These are phyloP conservation scores for Caradrina clavipalpis DNA, from an alignment of 2,888 invertebrate genomes.

Conservation along the genomic window DNA sequence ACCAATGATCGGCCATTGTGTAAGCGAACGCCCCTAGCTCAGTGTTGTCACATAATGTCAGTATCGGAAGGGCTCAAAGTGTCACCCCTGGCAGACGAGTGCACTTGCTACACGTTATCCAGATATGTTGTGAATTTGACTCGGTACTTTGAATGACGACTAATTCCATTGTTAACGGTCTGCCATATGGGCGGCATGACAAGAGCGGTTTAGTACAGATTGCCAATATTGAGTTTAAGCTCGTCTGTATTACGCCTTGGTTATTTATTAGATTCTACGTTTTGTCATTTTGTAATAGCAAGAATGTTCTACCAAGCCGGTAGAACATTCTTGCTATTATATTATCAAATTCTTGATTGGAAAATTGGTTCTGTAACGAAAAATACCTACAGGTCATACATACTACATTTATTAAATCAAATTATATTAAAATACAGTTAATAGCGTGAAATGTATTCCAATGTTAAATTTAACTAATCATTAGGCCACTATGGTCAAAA, in stretches of 20 bases:
- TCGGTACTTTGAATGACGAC: constrained; percentile 88
- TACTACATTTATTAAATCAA: too few species aligned
- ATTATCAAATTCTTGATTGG: not conserved
- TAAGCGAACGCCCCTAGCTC: constrained; percentile 77
- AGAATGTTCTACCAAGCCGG: not conserved
- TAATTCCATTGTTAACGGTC: constrained; percentile 89
- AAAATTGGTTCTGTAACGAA: too few species aligned
- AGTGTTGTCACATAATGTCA: constrained; percentile 89
- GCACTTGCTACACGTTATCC: constrained; percentile 88
- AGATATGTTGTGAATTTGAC: constrained; percentile 86
- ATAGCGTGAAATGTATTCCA: too few species aligned
- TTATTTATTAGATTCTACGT: constrained; percentile 46
- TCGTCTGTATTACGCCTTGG: constrained; percentile 48
- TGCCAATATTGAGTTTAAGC: constrained; percentile 71
- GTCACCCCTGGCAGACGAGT: constrained; percentile 86
- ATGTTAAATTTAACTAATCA: too few species aligned
- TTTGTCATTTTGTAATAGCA: constrained; percentile 14
- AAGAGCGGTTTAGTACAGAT: constrained; percentile 78
- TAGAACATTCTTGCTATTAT: too few species aligned
- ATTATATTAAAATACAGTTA: too few species aligned
- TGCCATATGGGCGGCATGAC: constrained; percentile 87
- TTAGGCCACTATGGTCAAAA: too few species aligned
- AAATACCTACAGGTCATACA: too few species aligned
- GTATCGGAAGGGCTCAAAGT: constrained; percentile 88
- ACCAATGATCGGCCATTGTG: constrained; percentile 86